Evolutionary conservation across 2,113 vertebrate species (phyloP).

Genomic region (Microtus richardsoni): DNA sequence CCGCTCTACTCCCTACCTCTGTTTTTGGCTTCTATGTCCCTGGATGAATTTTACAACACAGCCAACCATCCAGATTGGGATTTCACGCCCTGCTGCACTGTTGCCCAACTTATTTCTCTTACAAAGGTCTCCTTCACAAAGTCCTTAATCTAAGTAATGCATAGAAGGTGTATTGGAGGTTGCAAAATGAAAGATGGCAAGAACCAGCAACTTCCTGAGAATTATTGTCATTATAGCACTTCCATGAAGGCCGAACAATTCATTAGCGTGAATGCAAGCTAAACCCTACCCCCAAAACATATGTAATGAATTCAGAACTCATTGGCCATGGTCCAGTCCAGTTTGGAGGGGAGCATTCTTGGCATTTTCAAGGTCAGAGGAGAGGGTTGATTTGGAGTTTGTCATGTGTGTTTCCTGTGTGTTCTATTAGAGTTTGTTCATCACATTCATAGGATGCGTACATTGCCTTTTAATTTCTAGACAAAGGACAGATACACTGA

Average conservation of each 20-base stretch:
- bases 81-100: slow-evolving; percentile 82
- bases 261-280: slow-evolving; percentile 38
- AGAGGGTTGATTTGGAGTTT: slow-evolving; percentile 45
- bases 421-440: slow-evolving; percentile 28
- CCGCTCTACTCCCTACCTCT: slow-evolving; percentile 66
- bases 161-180: slow-evolving; percentile 41
- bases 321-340: slow-evolving; percentile 54
- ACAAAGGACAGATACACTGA: background rate
- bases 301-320: slow-evolving; percentile 60
- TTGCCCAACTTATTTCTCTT: slow-evolving; percentile 73
- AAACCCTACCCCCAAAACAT: slow-evolving; percentile 48
- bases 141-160: slow-evolving; percentile 73
- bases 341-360: slow-evolving; percentile 38
- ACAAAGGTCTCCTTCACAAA: slow-evolving; percentile 81
- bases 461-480: slow-evolving; percentile 36
- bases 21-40: slow-evolving; percentile 78
- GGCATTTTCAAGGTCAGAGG: slow-evolving; percentile 60
- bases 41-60: slow-evolving; percentile 78
- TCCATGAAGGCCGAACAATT: slow-evolving; percentile 41
- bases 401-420: slow-evolving; percentile 42
- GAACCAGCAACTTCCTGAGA: slow-evolving; percentile 55
- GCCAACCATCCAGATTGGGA: slow-evolving; percentile 80
- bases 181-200: slow-evolving; percentile 71
- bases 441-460: background rate
- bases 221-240: slow-evolving; percentile 52